Evolutionary conservation across 2,113 vertebrate species (phyloP), one percentile per base, ranked within the genome.

Genomic region (Ptilorrhoa leucosticta): DNA sequence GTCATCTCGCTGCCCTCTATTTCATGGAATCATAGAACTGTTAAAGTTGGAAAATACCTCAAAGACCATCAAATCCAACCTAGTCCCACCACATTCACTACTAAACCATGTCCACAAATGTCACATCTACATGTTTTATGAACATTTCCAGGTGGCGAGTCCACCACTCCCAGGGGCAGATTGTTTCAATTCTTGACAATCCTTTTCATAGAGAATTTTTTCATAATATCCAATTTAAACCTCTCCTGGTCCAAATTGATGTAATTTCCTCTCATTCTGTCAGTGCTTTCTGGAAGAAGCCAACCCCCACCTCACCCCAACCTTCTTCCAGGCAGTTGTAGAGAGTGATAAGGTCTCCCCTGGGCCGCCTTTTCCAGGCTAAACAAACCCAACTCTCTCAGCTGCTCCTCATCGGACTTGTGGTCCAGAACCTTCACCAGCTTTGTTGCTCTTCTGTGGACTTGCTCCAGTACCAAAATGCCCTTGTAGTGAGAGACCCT

Each of bases 261-360:
- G 42, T 4, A 35, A 65, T 48, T 45, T 39, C 9, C 27, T 44
- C 63, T 33, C 6, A 39, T 39, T 27, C n/a, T 72, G 39, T 45
- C 18, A 30, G 42, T 16, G 7, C 7, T 42, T 48, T 57, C 20
- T 66, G 16, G 35, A 48, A 64, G 42, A 28, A 54, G 20, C 23
- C 28, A 56, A n/a, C 1, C 10, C 20, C 4, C 8, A 39, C 30
- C 30, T 66, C 24, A 85, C 8, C 8, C 24, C 35, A n/a, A 14
- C 2, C 13, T 31, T 17, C 19, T 35, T 56, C 26, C 42, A 42
- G 7, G 30, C 5, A 57, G 4, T 3, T 75, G 20, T 57, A 35
- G 51, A 56, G 23, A 40, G 23, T 0, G 1, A 10, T 28, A 64
- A 54, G 6, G 10, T 22, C 60, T 48, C 13, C 10, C 10, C 15